phyloP scores from a whole-genome alignment of 2,888 invertebrate species.

The Parnassius mnemosyne region DNA sequence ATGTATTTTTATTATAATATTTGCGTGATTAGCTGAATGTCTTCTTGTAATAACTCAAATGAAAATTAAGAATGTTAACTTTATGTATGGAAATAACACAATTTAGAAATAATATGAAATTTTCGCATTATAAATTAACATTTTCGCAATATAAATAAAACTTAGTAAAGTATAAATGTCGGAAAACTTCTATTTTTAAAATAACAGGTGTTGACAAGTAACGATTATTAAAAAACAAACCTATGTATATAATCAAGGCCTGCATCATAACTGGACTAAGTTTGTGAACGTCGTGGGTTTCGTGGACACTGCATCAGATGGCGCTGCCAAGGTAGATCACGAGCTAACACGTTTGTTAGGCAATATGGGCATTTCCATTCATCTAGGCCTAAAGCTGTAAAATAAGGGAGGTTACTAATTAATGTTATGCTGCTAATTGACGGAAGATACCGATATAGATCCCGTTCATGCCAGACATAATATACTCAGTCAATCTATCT shows the following conservation, averaged over 20 bases:
- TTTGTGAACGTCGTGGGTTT: slow-evolving; percentile 59
- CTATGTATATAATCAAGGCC: background rate
- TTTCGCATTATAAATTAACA: too few relatives aligned
- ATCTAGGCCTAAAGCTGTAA: slow-evolving; percentile 72
- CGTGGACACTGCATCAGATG: slow-evolving; percentile 85
- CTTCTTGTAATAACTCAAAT: background rate
- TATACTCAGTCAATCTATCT: too few relatives aligned
- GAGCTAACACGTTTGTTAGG: slow-evolving; percentile 86
- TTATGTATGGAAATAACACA: background rate
- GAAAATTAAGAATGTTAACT: too few relatives aligned
- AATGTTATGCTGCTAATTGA: too few relatives aligned
- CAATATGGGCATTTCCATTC: slow-evolving; percentile 93
- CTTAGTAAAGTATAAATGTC: too few relatives aligned
- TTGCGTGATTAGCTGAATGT: background rate
- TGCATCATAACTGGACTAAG: slow-evolving; percentile 2
- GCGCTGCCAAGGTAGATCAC: slow-evolving; percentile 90
- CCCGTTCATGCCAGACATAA: too few relatives aligned
- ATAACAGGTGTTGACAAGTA: background rate
- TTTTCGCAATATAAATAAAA: too few relatives aligned
- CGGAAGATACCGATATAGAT: too few relatives aligned
- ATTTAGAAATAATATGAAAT: background rate
- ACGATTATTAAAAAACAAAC: slow-evolving; percentile 1
- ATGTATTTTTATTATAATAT: too few relatives aligned
- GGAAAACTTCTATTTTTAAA: background rate
- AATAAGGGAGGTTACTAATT: slow-evolving; percentile 6